Evolutionary conservation across 2,113 vertebrate species (phyloP), one percentile per base, ranked within the genome.

Genomic region (Cavia aperea): DNA sequence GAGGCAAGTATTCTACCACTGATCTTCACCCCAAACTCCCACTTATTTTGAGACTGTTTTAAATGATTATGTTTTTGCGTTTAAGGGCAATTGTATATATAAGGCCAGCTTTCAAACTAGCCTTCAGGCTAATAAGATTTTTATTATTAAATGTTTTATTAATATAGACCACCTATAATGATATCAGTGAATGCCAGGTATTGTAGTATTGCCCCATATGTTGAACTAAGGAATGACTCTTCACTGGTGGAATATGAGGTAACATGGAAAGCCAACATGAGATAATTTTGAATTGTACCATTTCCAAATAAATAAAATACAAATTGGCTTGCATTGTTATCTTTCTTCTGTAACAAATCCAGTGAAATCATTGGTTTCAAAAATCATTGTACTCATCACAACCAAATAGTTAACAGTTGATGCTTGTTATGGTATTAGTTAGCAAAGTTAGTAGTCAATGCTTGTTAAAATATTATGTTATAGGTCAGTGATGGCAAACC

Each of bases 301-400:
- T 94, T 93, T 94, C n/a, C 43, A 93, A 86, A 72, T 72, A 62
- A 77, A n/a, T 91, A 51, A 88, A 85, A 58, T 82, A 81, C 51
- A 75, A 79, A 68, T 43, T 84, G 36, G 7, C 51, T 94, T 94
- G 11, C 39, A 84, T 54, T 92, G 46, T 62, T 92, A 23, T 81
- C 63, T 93, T 88, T 58, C 36, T 89, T 93, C n/a, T 9, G 51
- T 77, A 94, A 73, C 18, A 87, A 91, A 84, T 66, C 23, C 8
- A 66, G 5, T 81, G 23, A 94, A 65, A 43, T 92, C 13, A 75
- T 85, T 49, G 87, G 46, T 89, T 91, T 86, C 18, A 15, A 5
- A 89, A 89, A 81, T 79, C 29, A 83, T 66, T 84, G 11, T 62
- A 49, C 5, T 91, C 43, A 86, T 58, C 36, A 91, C 21, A 39